Base-by-base conservation (phyloP, 2,888 invertebrate genomes). In the Chloroclysta siterata region DNA sequence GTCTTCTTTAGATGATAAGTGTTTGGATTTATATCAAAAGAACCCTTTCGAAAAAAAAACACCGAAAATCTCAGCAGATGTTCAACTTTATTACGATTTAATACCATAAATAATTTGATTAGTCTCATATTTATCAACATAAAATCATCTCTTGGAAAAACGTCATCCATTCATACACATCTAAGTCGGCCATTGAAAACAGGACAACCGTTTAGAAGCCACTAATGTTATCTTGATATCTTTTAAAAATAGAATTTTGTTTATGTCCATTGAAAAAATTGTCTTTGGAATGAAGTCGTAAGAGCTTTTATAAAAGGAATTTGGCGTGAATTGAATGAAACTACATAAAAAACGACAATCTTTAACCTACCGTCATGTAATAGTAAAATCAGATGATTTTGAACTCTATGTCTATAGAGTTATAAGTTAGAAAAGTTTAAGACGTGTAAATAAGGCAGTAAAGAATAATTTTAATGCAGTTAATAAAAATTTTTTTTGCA, bases 41-140 rank as follows among this genome's bases (percentile, higher is more conserved):
- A 69, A 60, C 66, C 61, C 69, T 68, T 57, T 69, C 63, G 48
- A 71, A 54, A 58, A 56, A 44, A 58, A 53, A 33, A 41, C 39
- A n/a, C 70, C 62, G 61, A 63, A 67, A 53, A 60, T 62, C 54
- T 64, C 28, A 82, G 85, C 90, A 91, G 90, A 85, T 90, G 91
- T 83, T 78, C 75, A 74, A 82, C 83, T 88, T 89, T 89, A 90
- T 89, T 80, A 83, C 84, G 78, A 84, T 90, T 90, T 89, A 86
- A 90, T 89, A 78, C 92, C 93, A 90, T 93, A 92, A 92, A 92
- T 92, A 92, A 93, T 92, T 92, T 89, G 91, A 93, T 93, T 92
- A 93, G 92, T 89, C 84, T 77, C 89, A 86, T 90, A 91, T 93
- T 90, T 92, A 92, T 93, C 92, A 91, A 88, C 87, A 88, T 83